Base-by-base conservation (phyloP, 2,797 vertebrate species). In the Graptemys geographica region DNA sequence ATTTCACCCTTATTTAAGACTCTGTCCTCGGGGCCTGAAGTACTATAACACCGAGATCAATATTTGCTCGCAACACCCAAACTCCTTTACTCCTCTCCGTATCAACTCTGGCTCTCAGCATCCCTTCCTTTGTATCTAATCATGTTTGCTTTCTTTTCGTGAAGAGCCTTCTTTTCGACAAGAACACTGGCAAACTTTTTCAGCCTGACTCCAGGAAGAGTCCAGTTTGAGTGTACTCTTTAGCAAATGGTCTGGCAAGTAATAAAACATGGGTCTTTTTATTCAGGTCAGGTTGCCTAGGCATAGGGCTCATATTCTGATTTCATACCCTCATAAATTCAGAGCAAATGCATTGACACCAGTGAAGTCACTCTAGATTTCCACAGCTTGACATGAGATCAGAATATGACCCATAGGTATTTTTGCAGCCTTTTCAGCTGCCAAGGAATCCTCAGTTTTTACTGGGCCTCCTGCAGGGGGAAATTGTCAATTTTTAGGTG, bases 41-140 rank as follows among this genome's bases (percentile, higher is more conserved):
- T 52, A 76, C 62, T 3, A 51, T 28, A 57, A 82, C 1, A 0
- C 10, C 7, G 5, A 53, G 0, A 47, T n/a, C n/a, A 59, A 52
- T 56, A 86, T 33, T 80, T 11, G 1, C 4, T 0, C 8, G 0
- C 0, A 2, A n/a, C 2, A 3, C 16, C 59, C 65, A 76, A 21
- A 0, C 37, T 9, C 0, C 0, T 19, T 0, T 3, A 65, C 37
- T 47, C 90, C 47, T 23, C 37, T 41, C 19, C 19, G 5, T 37
- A 28, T 21, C 1, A 5, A n/a, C 62, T 52, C 16, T 41, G 56
- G 56, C 56, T 57, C 56, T 57, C 65, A 69, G n/a, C 33, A 69
- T 21, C n/a, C 19, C n/a, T 69, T n/a, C 37, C 37, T 41, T 44
- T 74, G 16, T 44, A 74, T 53, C 80, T 2, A 28, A 44, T 10